Conservation (phyloP, 2,113 vertebrate genomes). For the Ictalurus punctatus region DNA sequence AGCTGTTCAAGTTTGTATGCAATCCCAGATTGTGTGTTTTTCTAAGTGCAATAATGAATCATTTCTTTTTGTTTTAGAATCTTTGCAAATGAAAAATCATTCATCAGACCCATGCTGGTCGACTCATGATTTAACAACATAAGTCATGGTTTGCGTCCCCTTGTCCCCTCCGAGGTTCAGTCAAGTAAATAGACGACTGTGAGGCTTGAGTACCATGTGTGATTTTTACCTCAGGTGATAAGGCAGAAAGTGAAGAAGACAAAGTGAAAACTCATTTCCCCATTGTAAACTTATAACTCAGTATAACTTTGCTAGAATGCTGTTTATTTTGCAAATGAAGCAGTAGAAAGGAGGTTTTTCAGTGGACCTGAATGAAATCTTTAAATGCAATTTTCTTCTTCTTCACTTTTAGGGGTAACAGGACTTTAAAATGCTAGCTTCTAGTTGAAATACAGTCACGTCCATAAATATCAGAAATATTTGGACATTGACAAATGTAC, state of each 20-base stretch:
- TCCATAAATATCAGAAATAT: neutral
- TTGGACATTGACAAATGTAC: neutral
- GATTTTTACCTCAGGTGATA: neutral
- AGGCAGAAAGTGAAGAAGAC: neutral
- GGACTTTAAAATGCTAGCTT: neutral
- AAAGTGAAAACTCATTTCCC: neutral
- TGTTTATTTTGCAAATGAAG: neutral
- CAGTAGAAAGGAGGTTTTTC: neutral
- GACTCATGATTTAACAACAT: neutral
- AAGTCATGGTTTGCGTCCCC: neutral
- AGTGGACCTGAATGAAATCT: neutral
- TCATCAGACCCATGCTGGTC: neutral
- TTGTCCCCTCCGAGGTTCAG: neutral
- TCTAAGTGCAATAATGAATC: neutral
- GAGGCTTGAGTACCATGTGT: neutral
- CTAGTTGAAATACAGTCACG: neutral
- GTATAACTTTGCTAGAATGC: neutral
- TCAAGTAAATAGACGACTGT: neutral
- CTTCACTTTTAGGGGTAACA: neutral
- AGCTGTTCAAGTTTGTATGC: neutral
- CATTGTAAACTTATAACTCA: neutral
- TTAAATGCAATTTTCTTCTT: neutral
- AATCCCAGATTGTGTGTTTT: neutral
- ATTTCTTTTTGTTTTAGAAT: neutral
- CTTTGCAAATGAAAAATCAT: slow-evolving; percentile 1